A percentile compares a stretch with the other conserved stretches of the same genome.
Evolutionary conservation across 1,140 invertebrate species (phyloP).

Genomic region (Coenobita brevimanus): DNA sequence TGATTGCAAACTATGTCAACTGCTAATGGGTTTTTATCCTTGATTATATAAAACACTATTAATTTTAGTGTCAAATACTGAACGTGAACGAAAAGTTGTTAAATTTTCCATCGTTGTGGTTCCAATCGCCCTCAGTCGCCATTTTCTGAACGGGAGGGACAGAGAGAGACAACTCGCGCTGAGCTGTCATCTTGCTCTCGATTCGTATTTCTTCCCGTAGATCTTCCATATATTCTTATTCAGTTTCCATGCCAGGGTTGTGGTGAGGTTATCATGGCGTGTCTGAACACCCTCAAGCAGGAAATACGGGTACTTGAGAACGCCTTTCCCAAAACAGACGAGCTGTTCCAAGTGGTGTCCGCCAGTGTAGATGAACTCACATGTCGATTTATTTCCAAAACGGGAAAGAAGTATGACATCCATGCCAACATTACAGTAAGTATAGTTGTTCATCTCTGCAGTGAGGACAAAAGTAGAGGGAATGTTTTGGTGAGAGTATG

Average conservation of each 20-base stretch:
- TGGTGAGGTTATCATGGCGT: constrained; percentile 85
- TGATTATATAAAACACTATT: no score
- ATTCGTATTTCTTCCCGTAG: constrained; percentile 4
- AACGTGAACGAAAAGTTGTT: no score
- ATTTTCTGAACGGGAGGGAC: constrained; percentile 60
- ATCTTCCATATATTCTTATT: background rate
- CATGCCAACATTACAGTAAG: constrained; percentile 98
- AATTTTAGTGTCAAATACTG: no score
- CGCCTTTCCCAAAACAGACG: constrained; percentile 95
- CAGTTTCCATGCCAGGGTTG: constrained; percentile 28
- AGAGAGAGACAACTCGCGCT: background rate
- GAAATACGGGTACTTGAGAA: constrained; percentile 97
- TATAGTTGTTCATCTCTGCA: constrained; percentile 7
- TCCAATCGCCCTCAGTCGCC: constrained; percentile 46
- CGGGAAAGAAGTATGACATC: constrained; percentile 96
- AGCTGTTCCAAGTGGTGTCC: constrained; percentile 96
- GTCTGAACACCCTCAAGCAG: constrained; percentile 96
- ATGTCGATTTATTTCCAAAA: constrained; percentile 95
- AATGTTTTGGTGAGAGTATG: background rate
- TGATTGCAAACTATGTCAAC: no score
- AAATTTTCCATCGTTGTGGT: no score
- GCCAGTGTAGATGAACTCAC: constrained; percentile 98
- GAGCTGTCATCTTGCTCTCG: constrained; percentile 52
- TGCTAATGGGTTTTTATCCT: no score
- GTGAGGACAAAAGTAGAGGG: background rate